phyloP scores from a whole-genome alignment of 2,888 invertebrate genomes.

The Melanostoma mellinum region DNA sequence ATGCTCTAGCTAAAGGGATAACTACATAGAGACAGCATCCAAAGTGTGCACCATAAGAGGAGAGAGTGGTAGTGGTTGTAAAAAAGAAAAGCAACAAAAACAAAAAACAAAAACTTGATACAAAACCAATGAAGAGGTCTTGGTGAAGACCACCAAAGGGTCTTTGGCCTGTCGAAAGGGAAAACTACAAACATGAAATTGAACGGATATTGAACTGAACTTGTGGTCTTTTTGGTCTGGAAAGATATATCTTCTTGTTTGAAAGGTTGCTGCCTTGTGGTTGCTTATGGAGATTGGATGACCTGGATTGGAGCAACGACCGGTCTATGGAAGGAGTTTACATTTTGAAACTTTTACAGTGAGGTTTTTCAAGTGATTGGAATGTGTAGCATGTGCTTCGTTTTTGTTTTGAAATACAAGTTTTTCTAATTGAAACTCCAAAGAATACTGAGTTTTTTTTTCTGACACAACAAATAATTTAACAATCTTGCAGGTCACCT shows the following conservation, averaged over 20 bases:
- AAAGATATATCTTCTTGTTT: neutral
- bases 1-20: slow-evolving; percentile 36
- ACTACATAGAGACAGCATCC: slow-evolving; percentile 45
- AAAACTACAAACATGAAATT: slow-evolving; percentile 60
- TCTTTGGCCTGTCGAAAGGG: slow-evolving; percentile 66
- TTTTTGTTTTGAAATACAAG: too few relatives aligned
- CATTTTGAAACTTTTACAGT: too few relatives aligned
- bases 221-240: slow-evolving; percentile 34
- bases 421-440: too few relatives aligned
- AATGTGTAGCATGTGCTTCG: too few relatives aligned
- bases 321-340: neutral
- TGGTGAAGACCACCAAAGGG: slow-evolving; percentile 54
- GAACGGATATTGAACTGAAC: slow-evolving; percentile 65
- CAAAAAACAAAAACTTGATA: slow-evolving; percentile 26
- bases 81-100: slow-evolving; percentile 20
- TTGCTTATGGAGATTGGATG: slow-evolving; percentile 16
- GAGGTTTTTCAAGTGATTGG: too few relatives aligned
- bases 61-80: slow-evolving; percentile 46
- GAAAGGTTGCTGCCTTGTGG: slow-evolving; percentile 33
- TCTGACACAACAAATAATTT: too few relatives aligned
- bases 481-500: too few relatives aligned
- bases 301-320: slow-evolving; percentile 23
- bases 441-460: too few relatives aligned
- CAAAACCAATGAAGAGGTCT: slow-evolving; percentile 34
- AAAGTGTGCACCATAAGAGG: slow-evolving; percentile 1